Percentiles rank a stretch among this genome's conserved stretches.
These are phyloP conservation scores for Sus scrofa DNA, from an alignment of 2,113 vertebrate genomes.

Conservation along the genomic window DNA sequence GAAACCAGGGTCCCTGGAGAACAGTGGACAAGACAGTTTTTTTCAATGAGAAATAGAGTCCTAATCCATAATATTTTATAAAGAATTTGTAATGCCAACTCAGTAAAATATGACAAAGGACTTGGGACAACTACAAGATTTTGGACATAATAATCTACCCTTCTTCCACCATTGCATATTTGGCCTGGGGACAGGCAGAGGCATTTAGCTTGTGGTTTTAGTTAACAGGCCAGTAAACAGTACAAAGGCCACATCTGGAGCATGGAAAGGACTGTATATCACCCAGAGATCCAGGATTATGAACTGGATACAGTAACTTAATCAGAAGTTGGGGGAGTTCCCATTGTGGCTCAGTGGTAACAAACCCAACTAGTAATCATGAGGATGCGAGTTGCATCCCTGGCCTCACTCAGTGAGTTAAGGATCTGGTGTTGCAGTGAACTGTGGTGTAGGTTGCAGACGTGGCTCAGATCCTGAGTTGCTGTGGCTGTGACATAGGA, in stretches of 20 bases:
- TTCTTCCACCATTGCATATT: background rate
- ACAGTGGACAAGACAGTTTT: background rate
- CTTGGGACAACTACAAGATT: background rate
- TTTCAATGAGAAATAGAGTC: background rate
- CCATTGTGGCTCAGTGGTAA: too few species aligned
- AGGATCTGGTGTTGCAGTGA: too few species aligned
- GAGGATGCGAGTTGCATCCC: too few species aligned
- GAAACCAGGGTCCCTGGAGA: background rate
- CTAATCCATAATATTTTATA: background rate
- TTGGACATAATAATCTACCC: background rate
- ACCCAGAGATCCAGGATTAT: background rate
- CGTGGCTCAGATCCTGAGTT: too few species aligned
- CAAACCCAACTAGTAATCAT: too few species aligned
- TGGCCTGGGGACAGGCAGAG: background rate
- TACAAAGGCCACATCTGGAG: background rate
- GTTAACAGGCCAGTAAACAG: background rate
- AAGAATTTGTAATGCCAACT: background rate
- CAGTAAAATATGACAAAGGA: background rate
- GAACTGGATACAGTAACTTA: background rate
- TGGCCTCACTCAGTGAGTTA: too few species aligned
- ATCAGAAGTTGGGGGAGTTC: background rate
- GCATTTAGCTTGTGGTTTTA: background rate
- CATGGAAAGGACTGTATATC: background rate
- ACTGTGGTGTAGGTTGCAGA: too few species aligned
- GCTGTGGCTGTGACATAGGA: too few species aligned